These are phyloP conservation scores for Erythrocercus mccallii DNA, from an alignment of 2,113 vertebrate genomes.

Conservation along the genomic window DNA sequence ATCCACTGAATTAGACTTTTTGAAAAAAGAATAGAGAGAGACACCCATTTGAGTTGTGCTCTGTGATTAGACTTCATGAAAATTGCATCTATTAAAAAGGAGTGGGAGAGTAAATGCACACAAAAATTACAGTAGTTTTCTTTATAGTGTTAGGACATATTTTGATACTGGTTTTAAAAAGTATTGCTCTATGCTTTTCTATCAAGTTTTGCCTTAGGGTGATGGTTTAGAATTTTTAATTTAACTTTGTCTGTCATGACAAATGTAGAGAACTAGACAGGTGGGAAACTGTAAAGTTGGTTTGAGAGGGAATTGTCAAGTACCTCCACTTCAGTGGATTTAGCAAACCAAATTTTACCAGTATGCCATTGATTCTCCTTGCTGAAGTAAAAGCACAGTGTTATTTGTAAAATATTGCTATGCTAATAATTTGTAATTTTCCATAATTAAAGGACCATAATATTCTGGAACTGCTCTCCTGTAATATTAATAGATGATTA, in stretches of 20 bases:
- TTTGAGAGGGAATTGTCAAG: constrained; percentile 16
- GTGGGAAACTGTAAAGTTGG: not conserved
- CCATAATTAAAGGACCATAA: not conserved
- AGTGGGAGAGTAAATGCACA: not conserved
- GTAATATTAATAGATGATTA: not conserved
- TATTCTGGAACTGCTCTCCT: not conserved
- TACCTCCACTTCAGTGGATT: not conserved
- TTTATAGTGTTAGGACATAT: not conserved
- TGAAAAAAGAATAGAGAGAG: not conserved
- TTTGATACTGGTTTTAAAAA: constrained; percentile 16
- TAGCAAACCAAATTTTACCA: constrained; percentile 2
- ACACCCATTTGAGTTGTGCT: constrained; percentile 17
- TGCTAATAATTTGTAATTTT: not conserved
- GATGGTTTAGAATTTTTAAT: constrained; percentile 45
- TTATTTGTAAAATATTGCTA: not conserved
- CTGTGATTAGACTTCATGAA: constrained; percentile 43
- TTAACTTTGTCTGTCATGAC: constrained; percentile 18
- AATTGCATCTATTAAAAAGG: constrained; percentile 38
- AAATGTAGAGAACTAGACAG: not conserved
- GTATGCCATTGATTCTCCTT: not conserved
- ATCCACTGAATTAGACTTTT: constrained; percentile 52
- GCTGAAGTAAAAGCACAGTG: not conserved
- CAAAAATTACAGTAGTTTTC: constrained; percentile 5
- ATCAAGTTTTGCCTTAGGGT: constrained; percentile 15
- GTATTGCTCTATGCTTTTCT: not conserved